Evolutionary conservation across 1,140 invertebrate genomes (phyloP).

Genomic region (Eurosta solidaginis): DNA sequence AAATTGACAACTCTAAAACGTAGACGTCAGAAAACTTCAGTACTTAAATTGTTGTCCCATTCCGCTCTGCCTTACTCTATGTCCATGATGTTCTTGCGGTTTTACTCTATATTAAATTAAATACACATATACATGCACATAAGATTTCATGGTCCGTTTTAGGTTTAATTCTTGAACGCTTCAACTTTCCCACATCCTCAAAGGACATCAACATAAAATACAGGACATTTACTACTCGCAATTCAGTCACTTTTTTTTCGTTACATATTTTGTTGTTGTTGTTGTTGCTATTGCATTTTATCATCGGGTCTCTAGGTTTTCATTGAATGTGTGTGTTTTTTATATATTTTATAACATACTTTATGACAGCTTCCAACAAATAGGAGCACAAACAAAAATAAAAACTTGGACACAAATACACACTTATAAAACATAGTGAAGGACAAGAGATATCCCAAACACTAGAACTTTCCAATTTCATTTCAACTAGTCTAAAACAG

Average conservation of each 20-base stretch:
- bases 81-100: neutral
- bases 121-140: neutral
- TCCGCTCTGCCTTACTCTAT: constrained; percentile 24
- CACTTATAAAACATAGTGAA: neutral
- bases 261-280: neutral
- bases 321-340: neutral
- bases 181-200: constrained; percentile 54
- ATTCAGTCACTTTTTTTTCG: constrained; percentile 1
- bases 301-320: neutral
- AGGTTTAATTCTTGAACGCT: constrained; percentile 39
- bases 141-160: neutral
- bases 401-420: neutral
- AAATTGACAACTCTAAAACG: constrained; percentile 47
- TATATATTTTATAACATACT: constrained; percentile 16
- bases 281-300: neutral
- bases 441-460: too few relatives aligned
- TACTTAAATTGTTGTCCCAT: constrained; percentile 42
- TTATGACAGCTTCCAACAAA: constrained; percentile 25
- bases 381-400: constrained; percentile 11
- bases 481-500: too few relatives aligned
- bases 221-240: constrained; percentile 46
- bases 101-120: neutral
- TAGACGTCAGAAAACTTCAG: constrained; percentile 40
- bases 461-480: too few relatives aligned
- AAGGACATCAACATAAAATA: constrained; percentile 53